These are phyloP conservation scores for Perizoma affinitatum DNA, from an alignment of 2,888 invertebrate species.

Conservation along the genomic window DNA sequence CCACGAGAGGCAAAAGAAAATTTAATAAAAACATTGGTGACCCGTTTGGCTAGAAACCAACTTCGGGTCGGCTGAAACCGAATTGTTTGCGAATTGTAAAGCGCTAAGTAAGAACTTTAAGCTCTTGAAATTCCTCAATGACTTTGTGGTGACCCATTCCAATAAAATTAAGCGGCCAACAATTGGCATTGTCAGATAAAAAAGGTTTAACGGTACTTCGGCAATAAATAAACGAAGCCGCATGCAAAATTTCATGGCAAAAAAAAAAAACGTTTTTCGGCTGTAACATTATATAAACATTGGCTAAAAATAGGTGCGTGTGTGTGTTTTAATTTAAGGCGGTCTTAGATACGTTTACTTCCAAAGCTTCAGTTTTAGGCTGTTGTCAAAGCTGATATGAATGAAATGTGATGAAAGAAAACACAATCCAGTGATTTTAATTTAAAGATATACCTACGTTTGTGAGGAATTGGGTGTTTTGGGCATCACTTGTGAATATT, in stretches of 20 bases:
- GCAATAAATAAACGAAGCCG: conserved; percentile 15
- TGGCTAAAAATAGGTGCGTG: not conserved
- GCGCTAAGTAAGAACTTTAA: conserved; percentile 34
- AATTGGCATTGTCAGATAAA: conserved; percentile 25
- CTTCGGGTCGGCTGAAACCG: conserved; percentile 28
- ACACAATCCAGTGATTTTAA: no score
- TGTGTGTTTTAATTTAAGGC: no score
- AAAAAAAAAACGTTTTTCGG: conserved; percentile 17
- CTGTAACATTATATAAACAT: conserved; percentile 6
- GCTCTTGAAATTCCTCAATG: conserved; percentile 31
- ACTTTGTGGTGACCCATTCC: conserved; percentile 30
- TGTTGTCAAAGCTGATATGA: no score
- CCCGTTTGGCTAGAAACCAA: conserved; percentile 39
- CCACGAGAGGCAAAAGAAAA: conserved; percentile 33
- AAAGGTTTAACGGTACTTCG: conserved; percentile 18
- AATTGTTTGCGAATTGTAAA: conserved; percentile 38
- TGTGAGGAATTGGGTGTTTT: no score
- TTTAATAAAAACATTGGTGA: conserved; percentile 39
- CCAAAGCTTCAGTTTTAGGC: no score
- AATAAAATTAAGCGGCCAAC: conserved; percentile 32
- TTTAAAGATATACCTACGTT: no score
- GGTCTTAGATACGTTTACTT: no score
- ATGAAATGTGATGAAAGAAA: no score
- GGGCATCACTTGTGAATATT: no score
- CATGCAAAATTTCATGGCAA: conserved; percentile 17